phyloP scores from a whole-genome alignment of 1,140 invertebrate species.

The Drosophila tsacasi region DNA sequence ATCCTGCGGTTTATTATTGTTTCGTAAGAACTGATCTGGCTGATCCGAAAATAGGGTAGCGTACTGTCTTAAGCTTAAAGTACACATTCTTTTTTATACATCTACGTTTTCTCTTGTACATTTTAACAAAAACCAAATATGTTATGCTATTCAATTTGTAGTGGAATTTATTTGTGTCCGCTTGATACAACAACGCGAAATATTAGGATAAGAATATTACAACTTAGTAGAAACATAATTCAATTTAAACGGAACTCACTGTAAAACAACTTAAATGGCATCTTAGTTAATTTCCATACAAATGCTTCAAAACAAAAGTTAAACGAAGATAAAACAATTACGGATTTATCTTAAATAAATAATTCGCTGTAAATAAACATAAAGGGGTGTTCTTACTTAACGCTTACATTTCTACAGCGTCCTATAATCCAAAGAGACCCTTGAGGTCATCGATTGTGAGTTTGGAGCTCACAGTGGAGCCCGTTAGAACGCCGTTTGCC shows the following conservation, averaged over 20 bases:
- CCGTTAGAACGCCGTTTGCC: slow-evolving; percentile 91
- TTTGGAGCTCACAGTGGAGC: slow-evolving; percentile 88
- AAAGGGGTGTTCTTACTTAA: neutral
- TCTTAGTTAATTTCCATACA: slow-evolving; percentile 51
- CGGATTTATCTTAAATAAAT: slow-evolving; percentile 55
- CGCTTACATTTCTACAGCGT: neutral
- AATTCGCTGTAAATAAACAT: slow-evolving; percentile 51
- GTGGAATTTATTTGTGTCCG: slow-evolving; percentile 63
- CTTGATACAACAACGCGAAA: slow-evolving; percentile 49
- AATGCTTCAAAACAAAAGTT: slow-evolving; percentile 39
- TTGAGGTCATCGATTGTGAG: slow-evolving; percentile 92
- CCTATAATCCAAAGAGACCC: slow-evolving; percentile 89
- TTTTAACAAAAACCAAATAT: slow-evolving; percentile 67
- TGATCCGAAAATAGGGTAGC: slow-evolving; percentile 32
- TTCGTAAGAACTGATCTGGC: slow-evolving; percentile 29
- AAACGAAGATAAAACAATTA: slow-evolving; percentile 44
- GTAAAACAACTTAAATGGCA: slow-evolving; percentile 53
- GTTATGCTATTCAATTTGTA: slow-evolving; percentile 79
- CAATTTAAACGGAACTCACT: slow-evolving; percentile 44
- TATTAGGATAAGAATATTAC: slow-evolving; percentile 45
- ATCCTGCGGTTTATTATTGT: slow-evolving; percentile 58
- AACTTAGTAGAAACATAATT: slow-evolving; percentile 43
- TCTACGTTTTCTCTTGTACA: slow-evolving; percentile 28
- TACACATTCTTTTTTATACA: slow-evolving; percentile 14
- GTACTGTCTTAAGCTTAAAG: slow-evolving; percentile 36